Percentiles rank a stretch among this genome's conserved stretches.
phyloP scores from a whole-genome alignment of 2,797 vertebrate species.

The Prunella strophiata region DNA sequence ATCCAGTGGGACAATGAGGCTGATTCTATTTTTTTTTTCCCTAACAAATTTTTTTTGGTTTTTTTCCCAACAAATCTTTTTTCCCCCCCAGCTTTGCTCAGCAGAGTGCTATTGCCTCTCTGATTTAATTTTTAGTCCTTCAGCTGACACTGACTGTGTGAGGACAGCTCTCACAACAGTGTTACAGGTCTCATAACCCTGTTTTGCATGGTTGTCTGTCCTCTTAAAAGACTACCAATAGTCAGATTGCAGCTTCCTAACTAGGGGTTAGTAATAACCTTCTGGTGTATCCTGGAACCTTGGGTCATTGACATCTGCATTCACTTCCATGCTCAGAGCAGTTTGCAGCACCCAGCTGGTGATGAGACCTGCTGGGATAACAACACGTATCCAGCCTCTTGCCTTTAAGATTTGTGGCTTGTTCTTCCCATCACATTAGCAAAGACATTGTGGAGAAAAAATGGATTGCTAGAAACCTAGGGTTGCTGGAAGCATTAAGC shows the following conservation, averaged over 20 bases:
- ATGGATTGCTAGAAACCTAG: not conserved
- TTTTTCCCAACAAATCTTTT: too few species aligned
- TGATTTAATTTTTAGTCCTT: not conserved
- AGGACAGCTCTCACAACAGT: not conserved
- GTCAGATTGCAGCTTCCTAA: not conserved
- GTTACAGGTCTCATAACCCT: not conserved
- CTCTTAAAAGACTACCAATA: not conserved
- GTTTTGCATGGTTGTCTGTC: not conserved
- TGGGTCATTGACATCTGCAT: not conserved
- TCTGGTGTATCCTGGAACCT: not conserved
- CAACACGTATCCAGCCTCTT: not conserved
- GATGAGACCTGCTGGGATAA: not conserved
- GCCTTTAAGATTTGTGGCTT: not conserved
- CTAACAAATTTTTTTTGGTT: too few species aligned
- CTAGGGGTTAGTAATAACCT: not conserved
- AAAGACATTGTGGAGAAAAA: not conserved
- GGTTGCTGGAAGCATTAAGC: not conserved
- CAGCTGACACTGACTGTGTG: not conserved
- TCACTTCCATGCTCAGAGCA: not conserved
- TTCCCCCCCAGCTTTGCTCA: not conserved
- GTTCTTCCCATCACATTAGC: not conserved
- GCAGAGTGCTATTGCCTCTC: not conserved
- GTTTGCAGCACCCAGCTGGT: not conserved
- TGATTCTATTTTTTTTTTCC: not conserved
- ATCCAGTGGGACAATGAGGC: not conserved